Conservation (phyloP, 2,888 invertebrate species). For the Baronia brevicornis region DNA sequence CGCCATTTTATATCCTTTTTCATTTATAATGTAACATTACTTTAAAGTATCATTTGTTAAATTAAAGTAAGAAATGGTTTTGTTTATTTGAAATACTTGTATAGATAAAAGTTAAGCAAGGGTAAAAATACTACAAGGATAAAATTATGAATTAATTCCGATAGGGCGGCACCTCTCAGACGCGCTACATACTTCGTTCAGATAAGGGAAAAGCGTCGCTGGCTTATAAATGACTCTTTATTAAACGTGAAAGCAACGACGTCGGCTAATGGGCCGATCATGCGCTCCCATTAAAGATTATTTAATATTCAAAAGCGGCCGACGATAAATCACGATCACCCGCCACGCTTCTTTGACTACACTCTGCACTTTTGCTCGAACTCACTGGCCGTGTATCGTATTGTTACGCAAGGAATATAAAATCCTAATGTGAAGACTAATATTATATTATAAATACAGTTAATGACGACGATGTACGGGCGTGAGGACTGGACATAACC, state of each 20-base stretch:
- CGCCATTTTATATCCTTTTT: slow-evolving; percentile 7
- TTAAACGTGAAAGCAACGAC: slow-evolving; percentile 75
- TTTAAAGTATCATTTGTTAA: slow-evolving; percentile 13
- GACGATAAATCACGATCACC: slow-evolving; percentile 71
- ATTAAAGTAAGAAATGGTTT: slow-evolving; percentile 8
- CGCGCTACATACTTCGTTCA: slow-evolving; percentile 68
- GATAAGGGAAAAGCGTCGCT: slow-evolving; percentile 72
- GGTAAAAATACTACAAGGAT: slow-evolving; percentile 36
- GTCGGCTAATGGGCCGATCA: slow-evolving; percentile 75
- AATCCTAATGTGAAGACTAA: slow-evolving; percentile 11
- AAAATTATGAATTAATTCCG: slow-evolving; percentile 73
- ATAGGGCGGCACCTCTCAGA: slow-evolving; percentile 72
- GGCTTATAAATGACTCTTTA: slow-evolving; percentile 76
- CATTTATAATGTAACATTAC: not conserved
- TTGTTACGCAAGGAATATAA: slow-evolving; percentile 35
- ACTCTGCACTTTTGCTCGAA: slow-evolving; percentile 66
- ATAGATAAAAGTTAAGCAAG: slow-evolving; percentile 15
- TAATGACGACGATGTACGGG: slow-evolving; percentile 5
- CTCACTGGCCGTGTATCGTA: slow-evolving; percentile 33
- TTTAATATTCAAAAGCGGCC: slow-evolving; percentile 75
- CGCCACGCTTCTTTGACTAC: slow-evolving; percentile 67
- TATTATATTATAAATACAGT: slow-evolving; percentile 3
- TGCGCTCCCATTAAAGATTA: slow-evolving; percentile 76
- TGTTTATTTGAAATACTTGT: slow-evolving; percentile 17
- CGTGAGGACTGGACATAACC: too few relatives aligned